phyloP scores from a whole-genome alignment of 2,113 vertebrate genomes.

The Aphyosemion australe region DNA sequence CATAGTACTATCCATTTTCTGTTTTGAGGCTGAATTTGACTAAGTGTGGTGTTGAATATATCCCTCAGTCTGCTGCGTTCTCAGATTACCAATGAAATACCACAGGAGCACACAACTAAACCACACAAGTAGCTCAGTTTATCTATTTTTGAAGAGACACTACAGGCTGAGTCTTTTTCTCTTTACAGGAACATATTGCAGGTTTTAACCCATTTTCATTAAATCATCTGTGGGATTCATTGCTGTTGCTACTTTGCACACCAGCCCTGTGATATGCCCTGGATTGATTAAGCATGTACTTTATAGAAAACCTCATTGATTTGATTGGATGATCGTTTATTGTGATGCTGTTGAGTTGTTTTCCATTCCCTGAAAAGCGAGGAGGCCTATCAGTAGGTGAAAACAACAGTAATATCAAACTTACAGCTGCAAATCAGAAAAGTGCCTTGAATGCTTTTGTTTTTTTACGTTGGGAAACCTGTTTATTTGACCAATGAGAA shows the following conservation, averaged over 20 bases:
- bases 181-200: not conserved
- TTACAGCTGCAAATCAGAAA: not conserved
- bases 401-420: not conserved
- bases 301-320: not conserved
- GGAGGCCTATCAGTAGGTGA: not conserved
- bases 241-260: not conserved
- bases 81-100: slow-evolving; percentile 6
- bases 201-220: not conserved
- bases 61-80: slow-evolving; percentile 10
- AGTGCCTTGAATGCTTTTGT: slow-evolving; percentile 50
- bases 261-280: not conserved
- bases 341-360: not conserved
- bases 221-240: not conserved
- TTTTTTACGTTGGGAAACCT: not conserved
- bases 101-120: slow-evolving; percentile 4
- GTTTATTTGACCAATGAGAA: not conserved
- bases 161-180: not conserved
- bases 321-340: not conserved
- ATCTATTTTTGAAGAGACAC: slow-evolving; percentile 24
- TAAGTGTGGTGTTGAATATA: not conserved
- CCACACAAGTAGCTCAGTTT: slow-evolving; percentile 3
- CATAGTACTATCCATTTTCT: slow-evolving; percentile 13
- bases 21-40: not conserved
- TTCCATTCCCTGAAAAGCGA: not conserved
- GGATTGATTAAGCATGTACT: not conserved